phyloP scores from a whole-genome alignment of 2,797 vertebrate species.

The Anguilla anguilla region DNA sequence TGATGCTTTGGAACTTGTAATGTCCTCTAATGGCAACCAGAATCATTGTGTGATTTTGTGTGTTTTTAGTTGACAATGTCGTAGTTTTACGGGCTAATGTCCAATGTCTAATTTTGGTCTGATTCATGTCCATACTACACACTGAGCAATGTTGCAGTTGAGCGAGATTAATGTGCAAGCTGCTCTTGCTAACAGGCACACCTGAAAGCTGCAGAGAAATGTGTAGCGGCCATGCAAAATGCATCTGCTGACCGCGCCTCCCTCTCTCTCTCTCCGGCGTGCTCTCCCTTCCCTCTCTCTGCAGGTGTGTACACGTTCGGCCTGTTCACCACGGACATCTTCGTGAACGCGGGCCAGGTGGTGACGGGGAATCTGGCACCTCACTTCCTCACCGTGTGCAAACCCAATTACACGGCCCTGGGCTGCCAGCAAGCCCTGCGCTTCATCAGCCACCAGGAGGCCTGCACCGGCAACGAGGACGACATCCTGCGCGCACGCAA shows the following conservation, averaged over 20 bases:
- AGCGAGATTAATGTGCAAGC: constrained; percentile 3
- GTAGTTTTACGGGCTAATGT: background rate
- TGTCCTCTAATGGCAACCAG: background rate
- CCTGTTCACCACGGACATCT: constrained; percentile 97
- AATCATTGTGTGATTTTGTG: background rate
- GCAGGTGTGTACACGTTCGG: constrained; percentile 95
- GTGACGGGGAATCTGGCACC: constrained; percentile 96
- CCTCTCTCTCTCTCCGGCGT: background rate
- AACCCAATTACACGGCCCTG: constrained; percentile 95
- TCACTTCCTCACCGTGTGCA: constrained; percentile 96
- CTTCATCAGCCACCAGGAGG: constrained; percentile 92
- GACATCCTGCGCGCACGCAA: constrained; percentile 90
- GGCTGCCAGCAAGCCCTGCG: constrained; percentile 93
- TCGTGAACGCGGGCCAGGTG: constrained; percentile 97
- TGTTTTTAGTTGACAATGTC: background rate
- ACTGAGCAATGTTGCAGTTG: background rate
- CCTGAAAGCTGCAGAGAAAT: background rate
- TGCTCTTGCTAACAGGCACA: constrained; percentile 9
- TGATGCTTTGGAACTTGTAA: background rate
- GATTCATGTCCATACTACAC: background rate
- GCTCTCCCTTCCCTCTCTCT: constrained; percentile 42
- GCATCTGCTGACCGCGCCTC: background rate
- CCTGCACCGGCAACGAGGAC: constrained; percentile 92
- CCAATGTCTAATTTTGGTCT: background rate
- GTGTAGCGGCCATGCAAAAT: constrained; percentile 16